A percentile compares a stretch with the other conserved stretches of the same genome.
phyloP scores from a whole-genome alignment of 2,113 vertebrate genomes.

The Ifrita kowaldi region DNA sequence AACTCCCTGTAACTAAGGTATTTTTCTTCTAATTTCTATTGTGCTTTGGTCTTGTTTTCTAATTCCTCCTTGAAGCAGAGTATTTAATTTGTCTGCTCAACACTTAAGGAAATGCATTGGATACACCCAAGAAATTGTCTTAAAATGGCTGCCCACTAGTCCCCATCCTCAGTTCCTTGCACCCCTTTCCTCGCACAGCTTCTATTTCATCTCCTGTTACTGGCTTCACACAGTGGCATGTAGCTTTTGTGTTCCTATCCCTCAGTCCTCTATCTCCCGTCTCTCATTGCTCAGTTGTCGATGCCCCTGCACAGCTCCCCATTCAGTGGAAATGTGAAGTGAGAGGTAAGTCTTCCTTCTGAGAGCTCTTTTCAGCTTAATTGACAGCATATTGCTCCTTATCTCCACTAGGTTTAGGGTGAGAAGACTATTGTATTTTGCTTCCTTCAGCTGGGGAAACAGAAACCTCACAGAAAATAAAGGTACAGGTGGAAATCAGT shows the following conservation, averaged over 20 bases:
- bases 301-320: not conserved
- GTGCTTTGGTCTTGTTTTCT: not conserved
- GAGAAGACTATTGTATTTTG: not conserved
- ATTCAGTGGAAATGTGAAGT: not conserved
- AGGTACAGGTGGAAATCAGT: not conserved
- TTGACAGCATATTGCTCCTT: not conserved
- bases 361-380: not conserved
- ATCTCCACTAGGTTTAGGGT: not conserved
- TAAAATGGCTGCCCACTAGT: not conserved
- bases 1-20: not conserved
- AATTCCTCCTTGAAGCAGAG: not conserved
- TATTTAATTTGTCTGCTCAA: not conserved
- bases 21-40: not conserved
- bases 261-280: not conserved
- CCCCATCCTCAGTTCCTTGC: not conserved
- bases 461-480: not conserved
- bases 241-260: not conserved
- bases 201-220: not conserved
- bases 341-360: not conserved
- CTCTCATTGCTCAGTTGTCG: rapidly evolving
- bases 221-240: not conserved
- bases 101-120: not conserved
- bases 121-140: not conserved
- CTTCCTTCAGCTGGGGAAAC: not conserved
- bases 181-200: not conserved